phyloP scores from a whole-genome alignment of 2,888 invertebrate species.

The Trichogramma dendrolimi region DNA sequence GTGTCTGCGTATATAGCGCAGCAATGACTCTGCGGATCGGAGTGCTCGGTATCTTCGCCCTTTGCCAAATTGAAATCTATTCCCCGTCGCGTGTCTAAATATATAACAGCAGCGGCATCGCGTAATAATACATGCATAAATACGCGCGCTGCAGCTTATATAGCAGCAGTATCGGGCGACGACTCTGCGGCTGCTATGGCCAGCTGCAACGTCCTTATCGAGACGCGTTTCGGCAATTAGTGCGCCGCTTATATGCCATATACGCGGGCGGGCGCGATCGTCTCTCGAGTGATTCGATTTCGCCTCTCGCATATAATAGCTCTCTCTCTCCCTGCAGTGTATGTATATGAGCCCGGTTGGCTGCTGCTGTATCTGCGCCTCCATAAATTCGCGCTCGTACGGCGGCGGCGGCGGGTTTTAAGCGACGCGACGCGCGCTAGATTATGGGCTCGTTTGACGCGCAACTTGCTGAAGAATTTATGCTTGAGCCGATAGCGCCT shows the following conservation, averaged over 20 bases:
- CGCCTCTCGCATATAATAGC: conserved; percentile 28
- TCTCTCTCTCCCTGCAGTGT: conserved; percentile 1
- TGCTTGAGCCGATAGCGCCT: conserved; percentile 47
- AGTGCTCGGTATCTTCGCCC: too few relatives aligned
- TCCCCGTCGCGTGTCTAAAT: background rate
- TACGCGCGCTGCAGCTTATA: background rate
- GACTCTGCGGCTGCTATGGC: too few relatives aligned
- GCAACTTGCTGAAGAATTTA: conserved; percentile 46
- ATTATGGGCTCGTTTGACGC: too few relatives aligned
- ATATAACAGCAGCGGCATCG: background rate
- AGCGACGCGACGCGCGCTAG: conserved; percentile 38
- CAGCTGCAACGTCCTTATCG: background rate
- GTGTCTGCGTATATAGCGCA: too few relatives aligned
- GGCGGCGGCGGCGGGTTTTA: conserved; percentile 35
- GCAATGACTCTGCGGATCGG: too few relatives aligned
- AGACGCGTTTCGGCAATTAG: conserved; percentile 42
- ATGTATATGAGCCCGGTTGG: background rate
- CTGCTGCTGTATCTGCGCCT: conserved; percentile 8
- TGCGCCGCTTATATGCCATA: conserved; percentile 19
- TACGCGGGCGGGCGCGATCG: background rate
- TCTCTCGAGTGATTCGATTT: conserved; percentile 35
- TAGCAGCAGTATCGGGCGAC: too few relatives aligned
- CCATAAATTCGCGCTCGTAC: conserved; percentile 24
- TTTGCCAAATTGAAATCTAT: conserved; percentile 13
- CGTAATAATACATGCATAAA: too few relatives aligned